phyloP scores from a whole-genome alignment of 2,113 vertebrate genomes.

The Orycteropus afer region DNA sequence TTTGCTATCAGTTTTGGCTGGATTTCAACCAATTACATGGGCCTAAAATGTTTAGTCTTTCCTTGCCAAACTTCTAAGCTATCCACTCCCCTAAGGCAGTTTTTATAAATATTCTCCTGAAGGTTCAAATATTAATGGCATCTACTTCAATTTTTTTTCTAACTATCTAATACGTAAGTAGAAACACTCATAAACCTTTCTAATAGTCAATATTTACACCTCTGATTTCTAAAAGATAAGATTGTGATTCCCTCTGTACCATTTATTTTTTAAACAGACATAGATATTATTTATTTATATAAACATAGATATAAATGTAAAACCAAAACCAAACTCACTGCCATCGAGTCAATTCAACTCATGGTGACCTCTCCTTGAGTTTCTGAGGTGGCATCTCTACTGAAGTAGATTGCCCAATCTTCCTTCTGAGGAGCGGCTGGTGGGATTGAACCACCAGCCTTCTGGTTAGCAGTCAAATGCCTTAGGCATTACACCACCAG shows the following conservation, averaged over 20 bases:
- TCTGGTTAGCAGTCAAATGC: no score
- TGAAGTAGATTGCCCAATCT: no score
- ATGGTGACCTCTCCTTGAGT: no score
- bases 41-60: conserved; percentile 67
- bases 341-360: no score
- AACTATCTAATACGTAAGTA: neutral
- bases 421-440: no score
- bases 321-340: no score
- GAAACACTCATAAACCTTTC: neutral
- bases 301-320: no score
- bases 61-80: conserved; percentile 53
- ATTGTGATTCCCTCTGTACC: neutral
- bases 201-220: neutral
- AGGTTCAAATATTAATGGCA: neutral
- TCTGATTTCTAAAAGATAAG: neutral
- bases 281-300: no score
- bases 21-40: conserved; percentile 66
- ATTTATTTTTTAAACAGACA: neutral
- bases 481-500: neutral
- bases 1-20: conserved; percentile 66
- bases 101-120: neutral
- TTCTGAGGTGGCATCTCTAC: no score
- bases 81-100: neutral
- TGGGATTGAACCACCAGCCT: no score
- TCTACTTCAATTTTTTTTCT: neutral